Evolutionary conservation across 2,113 vertebrate species (phyloP).

Genomic region (Tricholaema leucomelas): DNA sequence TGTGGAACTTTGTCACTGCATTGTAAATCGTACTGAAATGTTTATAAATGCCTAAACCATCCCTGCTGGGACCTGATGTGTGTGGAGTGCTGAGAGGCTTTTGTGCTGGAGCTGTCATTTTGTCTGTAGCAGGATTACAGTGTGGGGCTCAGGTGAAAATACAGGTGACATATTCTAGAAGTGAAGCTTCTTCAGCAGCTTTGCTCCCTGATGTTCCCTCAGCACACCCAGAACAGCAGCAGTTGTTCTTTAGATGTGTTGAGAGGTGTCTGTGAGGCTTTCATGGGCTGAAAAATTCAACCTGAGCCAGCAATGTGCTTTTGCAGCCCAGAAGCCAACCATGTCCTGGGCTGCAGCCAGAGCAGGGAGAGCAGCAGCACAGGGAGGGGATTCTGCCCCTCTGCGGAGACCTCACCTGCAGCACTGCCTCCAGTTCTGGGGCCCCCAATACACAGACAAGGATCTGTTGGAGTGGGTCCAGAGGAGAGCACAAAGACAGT

Average conservation of each 20-base stretch:
- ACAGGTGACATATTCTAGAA: neutral
- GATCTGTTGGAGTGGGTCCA: no score
- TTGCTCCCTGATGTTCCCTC: neutral
- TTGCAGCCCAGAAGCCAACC: no score
- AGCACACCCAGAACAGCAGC: neutral
- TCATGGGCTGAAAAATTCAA: neutral
- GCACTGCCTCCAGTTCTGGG: no score
- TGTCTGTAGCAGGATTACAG: neutral
- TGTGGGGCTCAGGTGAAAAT: neutral
- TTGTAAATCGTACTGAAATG: rapidly evolving
- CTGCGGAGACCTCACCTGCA: no score
- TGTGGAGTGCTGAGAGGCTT: neutral
- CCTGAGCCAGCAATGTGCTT: no score
- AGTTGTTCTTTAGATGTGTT: neutral
- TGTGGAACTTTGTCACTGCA: neutral
- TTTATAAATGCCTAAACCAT: rapidly evolving
- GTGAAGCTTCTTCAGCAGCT: neutral
- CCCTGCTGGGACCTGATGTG: no score
- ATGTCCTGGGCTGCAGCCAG: no score
- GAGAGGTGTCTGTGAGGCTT: neutral
- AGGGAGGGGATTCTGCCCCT: no score
- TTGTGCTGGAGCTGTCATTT: neutral
- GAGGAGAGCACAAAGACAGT: no score
- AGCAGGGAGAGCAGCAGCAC: no score
- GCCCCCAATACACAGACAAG: no score